Percentiles rank a stretch among this genome's conserved stretches.
Conservation (phyloP, 2,113 vertebrate species). For the Urocolius indicus region DNA sequence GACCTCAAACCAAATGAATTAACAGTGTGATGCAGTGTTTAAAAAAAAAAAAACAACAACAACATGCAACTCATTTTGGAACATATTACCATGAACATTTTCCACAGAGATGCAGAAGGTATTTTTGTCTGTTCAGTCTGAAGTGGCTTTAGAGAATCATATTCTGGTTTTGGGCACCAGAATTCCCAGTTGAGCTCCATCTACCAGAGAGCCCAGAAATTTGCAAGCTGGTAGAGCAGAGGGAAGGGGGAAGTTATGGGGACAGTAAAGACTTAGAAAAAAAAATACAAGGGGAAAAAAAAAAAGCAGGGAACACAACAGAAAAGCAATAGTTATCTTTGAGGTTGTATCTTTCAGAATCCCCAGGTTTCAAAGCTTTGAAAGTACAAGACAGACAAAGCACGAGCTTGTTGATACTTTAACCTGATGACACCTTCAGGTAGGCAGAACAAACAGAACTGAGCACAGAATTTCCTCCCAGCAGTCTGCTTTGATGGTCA, state of each 20-base stretch:
- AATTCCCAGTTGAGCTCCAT: not conserved
- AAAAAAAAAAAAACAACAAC: not conserved
- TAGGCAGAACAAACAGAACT: not conserved
- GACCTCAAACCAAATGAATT: slow-evolving; percentile 57
- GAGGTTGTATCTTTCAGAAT: not conserved
- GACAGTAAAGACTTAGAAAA: not conserved
- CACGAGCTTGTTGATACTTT: not conserved
- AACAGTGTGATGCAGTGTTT: slow-evolving; percentile 54
- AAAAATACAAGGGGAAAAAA: too few species aligned
- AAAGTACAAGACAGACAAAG: not conserved
- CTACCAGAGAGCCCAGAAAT: not conserved
- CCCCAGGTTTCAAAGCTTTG: not conserved
- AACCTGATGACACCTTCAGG: not conserved
- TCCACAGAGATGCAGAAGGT: not conserved
- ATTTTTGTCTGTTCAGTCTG: not conserved
- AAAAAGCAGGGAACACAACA: not conserved
- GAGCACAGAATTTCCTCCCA: not conserved
- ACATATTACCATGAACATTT: slow-evolving; percentile 32
- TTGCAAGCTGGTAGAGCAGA: not conserved
- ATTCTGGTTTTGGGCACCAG: not conserved
- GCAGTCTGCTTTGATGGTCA: fast-evolving
- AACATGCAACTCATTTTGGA: slow-evolving; percentile 29
- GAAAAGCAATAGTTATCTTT: not conserved
- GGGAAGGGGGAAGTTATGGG: too few species aligned
- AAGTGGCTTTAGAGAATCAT: not conserved